These are phyloP conservation scores for Sebastes nivosus DNA, from an alignment of 2,797 vertebrate species.

Conservation along the genomic window DNA sequence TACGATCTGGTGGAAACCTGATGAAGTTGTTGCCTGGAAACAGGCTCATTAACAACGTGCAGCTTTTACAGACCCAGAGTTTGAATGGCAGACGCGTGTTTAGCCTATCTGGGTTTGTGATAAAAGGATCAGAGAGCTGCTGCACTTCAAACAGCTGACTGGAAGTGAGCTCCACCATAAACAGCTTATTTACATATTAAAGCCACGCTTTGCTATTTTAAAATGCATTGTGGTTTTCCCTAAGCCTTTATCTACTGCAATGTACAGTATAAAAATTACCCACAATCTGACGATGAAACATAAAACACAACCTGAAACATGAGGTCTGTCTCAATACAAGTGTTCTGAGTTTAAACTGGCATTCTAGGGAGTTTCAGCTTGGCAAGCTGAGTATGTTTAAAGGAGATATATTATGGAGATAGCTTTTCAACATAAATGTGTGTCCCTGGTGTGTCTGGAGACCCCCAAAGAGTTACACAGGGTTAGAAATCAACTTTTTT, in stretches of 20 bases:
- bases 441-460: not conserved
- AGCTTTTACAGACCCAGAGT: slow-evolving; percentile 6
- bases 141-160: slow-evolving; percentile 21
- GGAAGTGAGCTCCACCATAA: not conserved
- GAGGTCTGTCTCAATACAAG: not conserved
- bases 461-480: not conserved
- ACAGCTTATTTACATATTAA: slow-evolving; percentile 25
- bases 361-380: not conserved
- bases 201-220: not conserved
- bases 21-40: slow-evolving; percentile 57
- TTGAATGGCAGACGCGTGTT: slow-evolving; percentile 21
- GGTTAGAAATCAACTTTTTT: not conserved
- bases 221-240: not conserved
- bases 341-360: not conserved
- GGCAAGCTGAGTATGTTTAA: not conserved
- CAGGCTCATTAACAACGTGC: slow-evolving; percentile 39
- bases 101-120: not conserved
- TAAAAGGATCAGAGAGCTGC: slow-evolving; percentile 24
- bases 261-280: not conserved
- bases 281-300: not conserved
- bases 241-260: not conserved
- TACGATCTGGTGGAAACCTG: slow-evolving; percentile 28
- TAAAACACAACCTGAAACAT: not conserved
- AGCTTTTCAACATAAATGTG: not conserved
- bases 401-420: not conserved